A percentile compares a stretch with the other conserved stretches of the same genome.
phyloP scores from a whole-genome alignment of 2,888 invertebrate species.

The Smittia aterrima region DNA sequence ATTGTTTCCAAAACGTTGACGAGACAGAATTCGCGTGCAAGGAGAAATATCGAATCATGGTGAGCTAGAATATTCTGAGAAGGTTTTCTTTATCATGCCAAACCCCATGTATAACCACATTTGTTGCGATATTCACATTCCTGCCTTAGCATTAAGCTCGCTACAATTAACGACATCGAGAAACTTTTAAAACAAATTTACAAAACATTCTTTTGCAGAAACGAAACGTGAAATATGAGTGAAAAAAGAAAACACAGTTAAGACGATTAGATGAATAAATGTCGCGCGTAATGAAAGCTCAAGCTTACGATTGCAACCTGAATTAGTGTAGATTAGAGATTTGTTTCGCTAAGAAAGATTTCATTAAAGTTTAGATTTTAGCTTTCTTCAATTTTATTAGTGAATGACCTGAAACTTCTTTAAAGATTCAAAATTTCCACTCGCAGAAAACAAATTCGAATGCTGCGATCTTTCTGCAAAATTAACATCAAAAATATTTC shows the following conservation, averaged over 20 bases:
- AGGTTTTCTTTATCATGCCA: neutral
- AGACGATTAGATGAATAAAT: constrained; percentile 36
- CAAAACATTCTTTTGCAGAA: constrained; percentile 12
- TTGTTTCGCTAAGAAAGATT: too few relatives aligned
- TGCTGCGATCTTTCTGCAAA: neutral
- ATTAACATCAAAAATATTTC: neutral
- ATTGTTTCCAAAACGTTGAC: constrained; percentile 77
- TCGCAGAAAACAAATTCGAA: neutral
- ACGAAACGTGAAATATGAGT: constrained; percentile 23
- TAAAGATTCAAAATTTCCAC: neutral
- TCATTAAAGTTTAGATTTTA: neutral
- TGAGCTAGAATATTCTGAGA: constrained; percentile 51
- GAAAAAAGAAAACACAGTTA: constrained; percentile 31
- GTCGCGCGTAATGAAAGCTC: neutral
- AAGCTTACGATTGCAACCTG: neutral
- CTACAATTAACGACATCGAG: neutral
- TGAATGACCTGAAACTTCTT: neutral
- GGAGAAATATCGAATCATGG: constrained; percentile 77
- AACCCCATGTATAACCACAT: neutral
- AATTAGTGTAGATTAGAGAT: neutral
- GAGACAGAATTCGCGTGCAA: constrained; percentile 77
- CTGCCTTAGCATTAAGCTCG: neutral
- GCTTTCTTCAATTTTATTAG: too few relatives aligned
- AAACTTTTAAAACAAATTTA: neutral
- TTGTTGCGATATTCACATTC: neutral